A percentile compares a stretch with the other conserved stretches of the same genome.
These are phyloP conservation scores for Centrocercus urophasianus DNA, from an alignment of 2,113 vertebrate species.

Conservation along the genomic window DNA sequence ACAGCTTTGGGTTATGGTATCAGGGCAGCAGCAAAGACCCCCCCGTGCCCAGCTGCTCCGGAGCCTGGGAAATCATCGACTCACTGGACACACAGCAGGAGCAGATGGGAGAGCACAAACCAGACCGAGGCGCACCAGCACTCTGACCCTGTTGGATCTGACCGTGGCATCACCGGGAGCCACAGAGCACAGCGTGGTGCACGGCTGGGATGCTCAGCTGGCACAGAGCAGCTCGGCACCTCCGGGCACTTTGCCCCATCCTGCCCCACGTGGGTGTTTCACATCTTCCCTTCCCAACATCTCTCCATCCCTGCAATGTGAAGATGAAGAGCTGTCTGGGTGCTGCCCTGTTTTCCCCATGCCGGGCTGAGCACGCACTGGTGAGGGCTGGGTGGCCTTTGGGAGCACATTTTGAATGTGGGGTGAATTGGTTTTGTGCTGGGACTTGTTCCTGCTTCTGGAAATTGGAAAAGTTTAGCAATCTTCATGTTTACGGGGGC, in stretches of 20 bases:
- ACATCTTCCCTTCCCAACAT: not conserved
- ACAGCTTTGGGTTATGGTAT: slow-evolving; percentile 91
- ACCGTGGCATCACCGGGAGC: rapidly evolving
- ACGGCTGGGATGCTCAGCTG: not conserved
- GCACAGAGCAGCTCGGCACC: not conserved
- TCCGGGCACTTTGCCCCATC: not conserved
- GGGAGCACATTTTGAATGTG: not conserved
- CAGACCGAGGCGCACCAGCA: rapidly evolving
- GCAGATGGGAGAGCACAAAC: not conserved
- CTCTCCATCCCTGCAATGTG: not conserved
- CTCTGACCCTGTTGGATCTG: not conserved
- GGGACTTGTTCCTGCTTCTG: not conserved
- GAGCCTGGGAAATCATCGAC: slow-evolving; percentile 86
- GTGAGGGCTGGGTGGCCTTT: not conserved
- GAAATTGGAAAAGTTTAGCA: not conserved
- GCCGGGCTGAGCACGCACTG: not conserved
- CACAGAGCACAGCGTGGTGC: rapidly evolving
- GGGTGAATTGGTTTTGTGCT: not conserved
- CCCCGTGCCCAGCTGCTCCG: slow-evolving; percentile 61
- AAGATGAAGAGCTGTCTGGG: not conserved
- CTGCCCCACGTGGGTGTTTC: not conserved
- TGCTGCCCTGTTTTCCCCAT: rapidly evolving
- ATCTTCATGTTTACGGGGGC: not conserved
- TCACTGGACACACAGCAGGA: slow-evolving; percentile 57
- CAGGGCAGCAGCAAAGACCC: slow-evolving; percentile 68